Percentiles rank a stretch among this genome's conserved stretches.
Conservation (phyloP, 2,888 invertebrate species). For the Nephrotoma guestfalica region DNA sequence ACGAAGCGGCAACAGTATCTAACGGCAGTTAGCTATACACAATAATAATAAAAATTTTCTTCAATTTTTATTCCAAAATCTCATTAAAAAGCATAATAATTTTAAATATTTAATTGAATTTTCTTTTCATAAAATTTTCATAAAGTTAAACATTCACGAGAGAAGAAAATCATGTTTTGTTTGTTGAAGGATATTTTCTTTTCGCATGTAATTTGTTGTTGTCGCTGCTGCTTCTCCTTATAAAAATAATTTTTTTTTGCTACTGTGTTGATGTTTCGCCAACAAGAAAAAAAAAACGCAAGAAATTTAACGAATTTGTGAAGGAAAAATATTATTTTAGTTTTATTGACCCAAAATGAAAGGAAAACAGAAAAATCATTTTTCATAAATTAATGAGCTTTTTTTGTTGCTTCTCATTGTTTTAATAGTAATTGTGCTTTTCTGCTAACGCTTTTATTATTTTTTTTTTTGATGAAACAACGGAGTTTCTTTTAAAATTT, state of each 20-base stretch:
- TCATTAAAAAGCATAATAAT: background rate
- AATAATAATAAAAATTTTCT: background rate
- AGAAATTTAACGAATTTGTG: background rate
- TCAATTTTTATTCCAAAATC: background rate
- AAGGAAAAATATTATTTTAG: background rate
- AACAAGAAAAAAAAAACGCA: background rate
- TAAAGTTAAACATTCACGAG: background rate
- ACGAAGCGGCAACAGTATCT: background rate
- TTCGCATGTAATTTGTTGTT: background rate
- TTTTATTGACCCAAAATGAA: background rate
- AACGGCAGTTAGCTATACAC: background rate
- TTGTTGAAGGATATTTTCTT: background rate
- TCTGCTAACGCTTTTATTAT: background rate
- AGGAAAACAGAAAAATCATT: background rate
- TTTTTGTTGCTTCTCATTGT: background rate
- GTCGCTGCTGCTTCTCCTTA: background rate
- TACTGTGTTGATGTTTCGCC: background rate
- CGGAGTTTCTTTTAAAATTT: background rate
- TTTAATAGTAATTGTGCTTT: background rate
- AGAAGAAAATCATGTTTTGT: background rate
- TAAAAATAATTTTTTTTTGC: background rate
- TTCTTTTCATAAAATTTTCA: background rate
- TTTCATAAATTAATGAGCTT: background rate
- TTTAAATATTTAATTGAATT: background rate
- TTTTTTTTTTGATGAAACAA: background rate